phyloP scores from a whole-genome alignment of 2,888 invertebrate species.

The Thyatira batis region DNA sequence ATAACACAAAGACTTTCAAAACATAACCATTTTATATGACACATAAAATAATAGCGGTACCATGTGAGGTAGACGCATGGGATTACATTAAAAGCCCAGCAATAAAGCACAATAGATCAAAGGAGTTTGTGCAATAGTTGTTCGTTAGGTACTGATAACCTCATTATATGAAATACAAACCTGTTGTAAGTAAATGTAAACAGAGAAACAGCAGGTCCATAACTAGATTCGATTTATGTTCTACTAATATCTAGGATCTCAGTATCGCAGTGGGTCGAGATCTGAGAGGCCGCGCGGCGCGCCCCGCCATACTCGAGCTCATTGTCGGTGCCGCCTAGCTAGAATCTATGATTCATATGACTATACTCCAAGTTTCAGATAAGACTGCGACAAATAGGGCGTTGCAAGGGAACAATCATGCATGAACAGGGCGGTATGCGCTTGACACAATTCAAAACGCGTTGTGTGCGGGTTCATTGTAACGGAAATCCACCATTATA shows the following conservation, averaged over 20 bases:
- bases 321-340: conserved; percentile 70
- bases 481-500: conserved; percentile 25
- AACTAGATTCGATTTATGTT: conserved; percentile 74
- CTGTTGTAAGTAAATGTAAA: conserved; percentile 63
- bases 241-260: conserved; percentile 66
- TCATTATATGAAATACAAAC: conserved; percentile 69
- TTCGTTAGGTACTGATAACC: conserved; percentile 52
- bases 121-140: conserved; percentile 48
- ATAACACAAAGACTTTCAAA: not conserved
- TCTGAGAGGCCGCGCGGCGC: conserved; percentile 69
- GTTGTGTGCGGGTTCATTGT: conserved; percentile 48
- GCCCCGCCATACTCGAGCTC: conserved; percentile 69
- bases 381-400: conserved; percentile 76
- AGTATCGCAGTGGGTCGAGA: conserved; percentile 63
- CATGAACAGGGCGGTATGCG: conserved; percentile 54
- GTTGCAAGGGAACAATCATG: conserved; percentile 66
- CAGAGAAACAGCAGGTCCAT: conserved; percentile 67
- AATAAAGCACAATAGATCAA: conserved; percentile 42
- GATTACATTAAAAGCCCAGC: conserved; percentile 3
- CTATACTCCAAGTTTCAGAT: conserved; percentile 68
- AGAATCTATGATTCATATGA: conserved; percentile 66
- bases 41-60: not conserved
- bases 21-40: not conserved
- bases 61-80: not conserved
- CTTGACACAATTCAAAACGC: conserved; percentile 64